Evolutionary conservation across 1,140 invertebrate species (phyloP).

Genomic region (Palaemon carinicauda): DNA sequence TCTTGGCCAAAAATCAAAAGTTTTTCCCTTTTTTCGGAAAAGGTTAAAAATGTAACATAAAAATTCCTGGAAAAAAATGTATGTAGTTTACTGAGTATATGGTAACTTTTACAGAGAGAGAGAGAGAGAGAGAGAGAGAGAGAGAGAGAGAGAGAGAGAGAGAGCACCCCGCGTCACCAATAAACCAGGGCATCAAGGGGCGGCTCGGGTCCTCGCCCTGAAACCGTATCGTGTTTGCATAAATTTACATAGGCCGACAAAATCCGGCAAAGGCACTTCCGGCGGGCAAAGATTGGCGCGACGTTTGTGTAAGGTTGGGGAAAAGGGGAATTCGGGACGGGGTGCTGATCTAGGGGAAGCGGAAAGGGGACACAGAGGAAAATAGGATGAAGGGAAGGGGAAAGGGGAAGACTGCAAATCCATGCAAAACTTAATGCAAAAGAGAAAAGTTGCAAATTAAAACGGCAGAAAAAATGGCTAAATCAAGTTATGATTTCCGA

Average conservation of each 20-base stretch:
- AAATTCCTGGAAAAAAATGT: no score
- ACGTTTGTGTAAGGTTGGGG: background rate
- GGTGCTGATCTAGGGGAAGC: background rate
- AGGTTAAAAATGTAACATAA: no score
- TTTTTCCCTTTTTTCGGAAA: no score
- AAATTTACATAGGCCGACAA: conserved; percentile 49
- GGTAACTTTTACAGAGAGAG: background rate
- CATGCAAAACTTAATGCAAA: no score
- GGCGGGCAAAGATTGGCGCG: background rate
- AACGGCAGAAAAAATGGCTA: no score
- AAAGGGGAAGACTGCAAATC: background rate
- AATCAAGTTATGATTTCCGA: no score
- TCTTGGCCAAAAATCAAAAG: no score
- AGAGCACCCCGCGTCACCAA: background rate
- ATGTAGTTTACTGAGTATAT: no score
- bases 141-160: conserved; percentile 19
- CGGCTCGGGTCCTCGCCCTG: background rate
- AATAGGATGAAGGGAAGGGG: background rate
- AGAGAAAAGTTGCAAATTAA: no score
- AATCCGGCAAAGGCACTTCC: conserved; percentile 20
- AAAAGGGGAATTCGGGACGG: background rate
- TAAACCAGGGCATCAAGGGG: background rate
- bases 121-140: conserved; percentile 19
- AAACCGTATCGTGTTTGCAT: conserved; percentile 47
- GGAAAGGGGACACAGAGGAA: background rate